phyloP scores from a whole-genome alignment of 1,140 invertebrate genomes.

The Drosophila mauritiana region DNA sequence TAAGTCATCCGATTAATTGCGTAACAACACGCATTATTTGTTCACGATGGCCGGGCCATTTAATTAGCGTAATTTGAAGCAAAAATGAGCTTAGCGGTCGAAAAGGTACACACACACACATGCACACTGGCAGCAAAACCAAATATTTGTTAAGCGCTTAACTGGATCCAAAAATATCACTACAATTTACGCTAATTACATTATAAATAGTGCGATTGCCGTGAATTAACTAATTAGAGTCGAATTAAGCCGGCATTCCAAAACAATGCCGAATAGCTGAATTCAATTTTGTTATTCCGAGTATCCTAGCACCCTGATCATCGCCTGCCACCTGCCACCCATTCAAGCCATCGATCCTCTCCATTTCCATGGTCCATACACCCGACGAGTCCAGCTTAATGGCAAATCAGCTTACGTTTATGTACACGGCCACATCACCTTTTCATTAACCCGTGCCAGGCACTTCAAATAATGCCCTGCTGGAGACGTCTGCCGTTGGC shows the following conservation, averaged over 20 bases:
- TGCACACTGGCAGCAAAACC: not conserved
- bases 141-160: slow-evolving; percentile 60
- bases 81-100: slow-evolving; percentile 39
- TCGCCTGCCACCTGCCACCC: not conserved
- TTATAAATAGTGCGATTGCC: slow-evolving; percentile 56
- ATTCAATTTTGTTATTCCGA: slow-evolving; percentile 18
- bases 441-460: slow-evolving; percentile 69
- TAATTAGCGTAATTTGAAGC: slow-evolving; percentile 67
- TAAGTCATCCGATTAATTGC: slow-evolving; percentile 52
- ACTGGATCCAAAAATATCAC: slow-evolving; percentile 14
- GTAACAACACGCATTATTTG: slow-evolving; percentile 40
- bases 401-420: slow-evolving; percentile 41
- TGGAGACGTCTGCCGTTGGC: slow-evolving; percentile 24
- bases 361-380: not conserved
- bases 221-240: slow-evolving; percentile 40
- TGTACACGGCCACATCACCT: slow-evolving; percentile 43
- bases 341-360: not conserved
- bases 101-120: not conserved
- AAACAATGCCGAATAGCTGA: slow-evolving; percentile 7
- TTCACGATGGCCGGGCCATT: slow-evolving; percentile 49
- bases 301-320: slow-evolving; percentile 7
- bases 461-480: slow-evolving; percentile 65
- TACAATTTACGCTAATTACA: slow-evolving; percentile 60
- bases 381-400: slow-evolving; percentile 21
- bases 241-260: not conserved